Evolutionary conservation across 2,888 invertebrate genomes (phyloP).

Genomic region (Agrochola litura): DNA sequence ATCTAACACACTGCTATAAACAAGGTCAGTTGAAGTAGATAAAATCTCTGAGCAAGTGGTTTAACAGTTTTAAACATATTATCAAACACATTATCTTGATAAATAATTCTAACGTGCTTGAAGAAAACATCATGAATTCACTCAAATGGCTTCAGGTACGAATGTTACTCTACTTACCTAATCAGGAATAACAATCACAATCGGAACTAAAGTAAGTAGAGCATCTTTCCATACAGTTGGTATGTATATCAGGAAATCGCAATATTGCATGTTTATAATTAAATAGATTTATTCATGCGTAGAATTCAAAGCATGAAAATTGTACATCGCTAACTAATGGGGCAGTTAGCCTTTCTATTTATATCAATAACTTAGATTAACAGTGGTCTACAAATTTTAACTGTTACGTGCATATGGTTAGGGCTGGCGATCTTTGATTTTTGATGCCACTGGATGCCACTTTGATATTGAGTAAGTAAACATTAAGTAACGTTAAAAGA

Average conservation of each 20-base stretch:
- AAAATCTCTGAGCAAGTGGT: constrained; percentile 16
- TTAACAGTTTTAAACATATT: constrained; percentile 5
- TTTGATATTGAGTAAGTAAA: neutral
- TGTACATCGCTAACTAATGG: constrained; percentile 48
- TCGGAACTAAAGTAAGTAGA: constrained; percentile 47
- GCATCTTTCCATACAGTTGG: constrained; percentile 51
- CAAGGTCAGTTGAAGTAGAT: constrained; percentile 6
- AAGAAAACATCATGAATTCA: constrained; percentile 12
- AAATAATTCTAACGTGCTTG: constrained; percentile 5
- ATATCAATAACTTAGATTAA: constrained; percentile 61
- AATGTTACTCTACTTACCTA: constrained; percentile 48
- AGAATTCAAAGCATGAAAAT: constrained; percentile 59
- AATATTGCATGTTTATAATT: constrained; percentile 62
- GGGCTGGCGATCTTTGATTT: constrained; percentile 40
- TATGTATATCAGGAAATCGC: constrained; percentile 57
- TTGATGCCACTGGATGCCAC: neutral
- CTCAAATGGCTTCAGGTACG: neutral
- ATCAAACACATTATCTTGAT: constrained; percentile 18
- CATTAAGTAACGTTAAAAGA: neutral
- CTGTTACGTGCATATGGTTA: constrained; percentile 43
- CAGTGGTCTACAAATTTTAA: constrained; percentile 52
- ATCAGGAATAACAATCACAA: constrained; percentile 45
- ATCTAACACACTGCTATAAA: constrained; percentile 8
- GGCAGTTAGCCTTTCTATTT: constrained; percentile 59
- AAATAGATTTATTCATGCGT: constrained; percentile 50